Base-by-base conservation (phyloP, 2,113 vertebrate genomes). In the Oncorhynchus clarkii region DNA sequence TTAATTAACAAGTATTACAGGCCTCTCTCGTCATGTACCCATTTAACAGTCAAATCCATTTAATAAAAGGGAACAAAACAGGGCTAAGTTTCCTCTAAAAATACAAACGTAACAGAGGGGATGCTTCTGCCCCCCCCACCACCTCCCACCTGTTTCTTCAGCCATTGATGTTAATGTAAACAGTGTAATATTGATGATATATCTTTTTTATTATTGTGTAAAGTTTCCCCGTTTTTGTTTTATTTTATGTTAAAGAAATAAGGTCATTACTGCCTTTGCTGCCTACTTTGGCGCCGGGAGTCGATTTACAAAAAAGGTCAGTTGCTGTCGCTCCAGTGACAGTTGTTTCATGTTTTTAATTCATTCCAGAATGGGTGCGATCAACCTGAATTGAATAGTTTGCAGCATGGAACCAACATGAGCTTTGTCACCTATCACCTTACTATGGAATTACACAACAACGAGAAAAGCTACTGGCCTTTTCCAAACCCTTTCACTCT, bases 211-310 rank as follows among this genome's bases (percentile, higher is more conserved):
- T 91, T 92, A 92, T 92, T 87, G 79, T 89, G 88, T 80, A 88
- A 80, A 84, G 73, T 84, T 60, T 78, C 86, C 82, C 88, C 89
- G 86, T 84, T 84, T 84, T 24, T 84, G 78, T 91, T 82, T 85
- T 88, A 85, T 82, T 74, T 76, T 69, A 39, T 82, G 86, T 91
- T 83, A 72, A 81, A 84, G 57, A 71, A 79, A 84, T 82, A 93
- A 94, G 93, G 94, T 92, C 93, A 88, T 93, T 94, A 92, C 93
- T 78, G 86, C 86, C 90, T 85, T 3, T 78, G 85, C 90, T 89
- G 90, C 90, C 90, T 92, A 26, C 27, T 74, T 84, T 65, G 85
- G 85, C 87, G 27, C 84, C 82, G 85, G 80, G 83, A 74, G 76
- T 76, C 74, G 26, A 3, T 74, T 67, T 71, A 71, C 22, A 64